These are phyloP conservation scores for Drosophila quadrilineata DNA, from an alignment of 1,140 invertebrate genomes.

Conservation along the genomic window DNA sequence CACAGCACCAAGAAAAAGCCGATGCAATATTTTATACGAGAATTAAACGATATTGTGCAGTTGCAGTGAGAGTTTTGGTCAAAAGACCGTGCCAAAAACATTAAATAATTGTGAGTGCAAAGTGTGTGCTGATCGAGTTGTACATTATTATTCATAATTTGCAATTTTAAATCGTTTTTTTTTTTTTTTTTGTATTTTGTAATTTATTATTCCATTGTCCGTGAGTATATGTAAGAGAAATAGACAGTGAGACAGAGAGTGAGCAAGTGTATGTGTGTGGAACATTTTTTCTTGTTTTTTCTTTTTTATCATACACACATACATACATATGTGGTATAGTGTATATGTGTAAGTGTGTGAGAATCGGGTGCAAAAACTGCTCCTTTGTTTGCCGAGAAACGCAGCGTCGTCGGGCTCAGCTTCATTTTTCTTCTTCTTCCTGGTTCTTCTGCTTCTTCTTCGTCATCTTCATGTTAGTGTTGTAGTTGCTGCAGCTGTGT, in stretches of 20 bases:
- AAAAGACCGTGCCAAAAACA: slow-evolving; percentile 40
- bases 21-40: slow-evolving; percentile 39
- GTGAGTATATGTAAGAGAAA: slow-evolving; percentile 20
- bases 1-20: slow-evolving; percentile 42
- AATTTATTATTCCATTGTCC: slow-evolving; percentile 14
- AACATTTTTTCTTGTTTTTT: slow-evolving; percentile 32
- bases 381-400: slow-evolving; percentile 73
- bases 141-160: slow-evolving; percentile 12
- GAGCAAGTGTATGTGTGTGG: slow-evolving; percentile 31
- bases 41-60: slow-evolving; percentile 34
- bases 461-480: slow-evolving; percentile 3
- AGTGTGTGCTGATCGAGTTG: slow-evolving; percentile 3
- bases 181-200: slow-evolving; percentile 21
- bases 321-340: slow-evolving; percentile 11
- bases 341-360: slow-evolving; percentile 26
- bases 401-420: slow-evolving; percentile 50
- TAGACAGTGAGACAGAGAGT: slow-evolving; percentile 15
- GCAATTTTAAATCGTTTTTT: slow-evolving; percentile 19
- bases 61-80: slow-evolving; percentile 29
- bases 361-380: slow-evolving; percentile 58
- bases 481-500: slow-evolving; percentile 39
- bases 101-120: slow-evolving; percentile 37
- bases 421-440: slow-evolving; percentile 47
- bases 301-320: slow-evolving; percentile 29
- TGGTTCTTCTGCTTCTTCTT: slow-evolving; percentile 9